Evolutionary conservation across 2,888 invertebrate genomes (phyloP).

Genomic region (Carabus problematicus): DNA sequence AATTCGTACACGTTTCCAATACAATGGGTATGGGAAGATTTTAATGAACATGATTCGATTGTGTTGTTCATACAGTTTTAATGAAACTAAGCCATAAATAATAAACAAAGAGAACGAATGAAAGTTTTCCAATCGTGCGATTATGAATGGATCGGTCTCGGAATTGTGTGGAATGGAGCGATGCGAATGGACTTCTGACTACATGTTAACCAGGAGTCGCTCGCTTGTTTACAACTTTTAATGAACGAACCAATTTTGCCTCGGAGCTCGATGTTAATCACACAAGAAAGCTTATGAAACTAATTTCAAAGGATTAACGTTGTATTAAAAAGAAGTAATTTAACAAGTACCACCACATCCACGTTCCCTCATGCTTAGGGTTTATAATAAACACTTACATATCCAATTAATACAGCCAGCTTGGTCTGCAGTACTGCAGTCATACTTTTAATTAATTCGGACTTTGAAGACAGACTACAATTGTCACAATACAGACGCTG

Average conservation of each 20-base stretch:
- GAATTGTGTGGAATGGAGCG: not conserved
- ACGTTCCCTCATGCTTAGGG: slow-evolving; percentile 3
- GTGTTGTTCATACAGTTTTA: slow-evolving; percentile 20
- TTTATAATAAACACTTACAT: slow-evolving; percentile 32
- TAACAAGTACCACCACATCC: slow-evolving; percentile 23
- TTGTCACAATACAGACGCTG: too few relatives aligned
- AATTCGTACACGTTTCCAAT: too few relatives aligned
- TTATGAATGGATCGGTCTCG: slow-evolving; percentile 29
- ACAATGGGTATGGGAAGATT: not conserved
- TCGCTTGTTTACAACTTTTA: slow-evolving; percentile 42
- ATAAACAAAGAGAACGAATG: slow-evolving; percentile 18
- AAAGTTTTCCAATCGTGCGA: slow-evolving; percentile 40
- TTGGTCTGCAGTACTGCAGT: not conserved
- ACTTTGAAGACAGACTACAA: too few relatives aligned
- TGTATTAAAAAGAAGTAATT: slow-evolving; percentile 38
- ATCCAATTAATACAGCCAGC: slow-evolving; percentile 27
- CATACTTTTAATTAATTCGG: slow-evolving; percentile 4
- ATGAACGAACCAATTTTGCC: slow-evolving; percentile 40
- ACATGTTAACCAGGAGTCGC: slow-evolving; percentile 12
- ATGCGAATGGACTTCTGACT: not conserved
- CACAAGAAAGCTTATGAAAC: slow-evolving; percentile 42
- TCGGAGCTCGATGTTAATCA: slow-evolving; percentile 34
- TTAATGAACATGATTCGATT: slow-evolving; percentile 15
- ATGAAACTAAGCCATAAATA: slow-evolving; percentile 35
- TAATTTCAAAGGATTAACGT: slow-evolving; percentile 42